phyloP scores from a whole-genome alignment of 1,140 invertebrate genomes.

The Temnothorax longispinosus region DNA sequence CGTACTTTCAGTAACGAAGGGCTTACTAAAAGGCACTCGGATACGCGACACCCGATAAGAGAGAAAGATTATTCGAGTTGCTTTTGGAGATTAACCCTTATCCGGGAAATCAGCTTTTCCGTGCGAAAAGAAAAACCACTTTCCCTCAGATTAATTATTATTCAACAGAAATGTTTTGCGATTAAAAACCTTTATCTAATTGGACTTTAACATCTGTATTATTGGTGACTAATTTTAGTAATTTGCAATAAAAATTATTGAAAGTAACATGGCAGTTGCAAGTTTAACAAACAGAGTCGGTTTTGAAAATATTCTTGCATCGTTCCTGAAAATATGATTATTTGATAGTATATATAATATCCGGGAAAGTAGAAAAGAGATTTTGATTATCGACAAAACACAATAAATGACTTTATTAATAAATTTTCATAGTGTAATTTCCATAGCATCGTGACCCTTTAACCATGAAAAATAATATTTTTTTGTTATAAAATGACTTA shows the following conservation, averaged over 20 bases:
- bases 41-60: slow-evolving; percentile 44
- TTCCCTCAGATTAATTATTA: slow-evolving; percentile 36
- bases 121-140: not conserved
- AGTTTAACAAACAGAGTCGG: not conserved
- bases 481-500: not conserved
- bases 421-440: not conserved
- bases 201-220: not conserved
- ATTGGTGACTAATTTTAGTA: not conserved
- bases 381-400: not conserved
- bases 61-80: slow-evolving; percentile 64
- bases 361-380: not conserved
- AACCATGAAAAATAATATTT: not conserved
- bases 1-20: not conserved
- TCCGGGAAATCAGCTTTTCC: slow-evolving; percentile 16
- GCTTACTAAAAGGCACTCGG: slow-evolving; percentile 12
- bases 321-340: not conserved
- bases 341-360: not conserved
- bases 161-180: not conserved
- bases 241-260: not conserved
- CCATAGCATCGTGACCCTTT: no score
- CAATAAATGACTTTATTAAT: not conserved
- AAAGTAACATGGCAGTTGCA: not conserved
- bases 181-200: not conserved
- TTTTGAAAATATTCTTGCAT: not conserved
- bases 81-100: slow-evolving; percentile 65